A percentile compares a stretch with the other conserved stretches of the same genome.
Evolutionary conservation across 2,888 invertebrate species (phyloP).

Genomic region (Syrphus vitripennis): DNA sequence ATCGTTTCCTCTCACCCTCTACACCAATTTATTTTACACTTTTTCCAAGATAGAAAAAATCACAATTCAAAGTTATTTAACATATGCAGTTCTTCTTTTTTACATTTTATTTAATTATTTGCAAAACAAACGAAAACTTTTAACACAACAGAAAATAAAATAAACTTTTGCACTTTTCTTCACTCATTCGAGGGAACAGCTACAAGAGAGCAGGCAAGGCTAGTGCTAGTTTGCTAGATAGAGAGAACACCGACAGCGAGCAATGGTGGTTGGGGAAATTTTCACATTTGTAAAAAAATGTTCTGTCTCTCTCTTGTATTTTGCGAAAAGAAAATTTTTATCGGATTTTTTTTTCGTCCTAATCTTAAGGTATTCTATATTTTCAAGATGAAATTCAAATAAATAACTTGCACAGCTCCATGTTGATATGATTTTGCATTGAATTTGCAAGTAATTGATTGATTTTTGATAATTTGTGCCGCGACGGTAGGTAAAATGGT

Average conservation of each 20-base stretch:
- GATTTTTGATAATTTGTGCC: not conserved
- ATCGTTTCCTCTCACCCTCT: conserved; percentile 22
- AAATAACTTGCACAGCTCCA: not conserved
- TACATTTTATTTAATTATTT: conserved; percentile 20
- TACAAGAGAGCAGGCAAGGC: conserved; percentile 17
- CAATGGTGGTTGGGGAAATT: conserved; percentile 71
- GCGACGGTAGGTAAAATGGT: not conserved
- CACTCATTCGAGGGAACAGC: conserved; percentile 38
- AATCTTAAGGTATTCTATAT: conserved; percentile 7
- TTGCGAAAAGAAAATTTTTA: conserved; percentile 58
- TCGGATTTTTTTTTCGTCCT: conserved; percentile 38
- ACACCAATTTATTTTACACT: conserved; percentile 40
- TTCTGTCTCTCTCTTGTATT: conserved; percentile 62
- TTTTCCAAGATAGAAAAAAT: conserved; percentile 11
- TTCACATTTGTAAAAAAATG: conserved; percentile 62
- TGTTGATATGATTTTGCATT: not conserved
- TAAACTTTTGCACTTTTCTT: conserved; percentile 46
- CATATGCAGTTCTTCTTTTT: not conserved
- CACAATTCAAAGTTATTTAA: conserved; percentile 10
- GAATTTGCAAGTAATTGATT: not conserved
- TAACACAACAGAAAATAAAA: conserved; percentile 17
- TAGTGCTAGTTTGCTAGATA: not conserved
- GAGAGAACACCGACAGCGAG: conserved; percentile 10
- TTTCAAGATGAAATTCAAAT: not conserved
- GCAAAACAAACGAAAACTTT: conserved; percentile 36